Base-by-base conservation (phyloP, 2,797 vertebrate genomes). In the Lithobates sylvaticus region DNA sequence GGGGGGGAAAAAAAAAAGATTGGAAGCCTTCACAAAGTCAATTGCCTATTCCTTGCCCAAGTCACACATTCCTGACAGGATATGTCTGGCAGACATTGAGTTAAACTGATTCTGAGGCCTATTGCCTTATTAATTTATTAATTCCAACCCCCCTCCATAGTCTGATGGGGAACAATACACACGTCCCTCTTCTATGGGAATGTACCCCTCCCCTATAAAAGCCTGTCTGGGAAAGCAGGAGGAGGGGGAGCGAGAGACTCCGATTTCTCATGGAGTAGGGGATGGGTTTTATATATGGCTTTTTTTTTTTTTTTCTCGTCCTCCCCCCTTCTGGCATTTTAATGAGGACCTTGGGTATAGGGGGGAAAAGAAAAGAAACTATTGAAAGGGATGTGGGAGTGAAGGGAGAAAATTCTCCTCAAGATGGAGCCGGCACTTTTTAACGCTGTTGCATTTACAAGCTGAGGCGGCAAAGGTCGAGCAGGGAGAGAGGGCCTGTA, bases 131-230 rank as follows among this genome's bases (percentile, higher is more conserved):
- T 87, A 87, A 87, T 87, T 87, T 61, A 61, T 61, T 61, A 61
- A 61, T 61, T 61, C 54, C 86, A 65, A 27, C 86, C 81, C 76
- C 75, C 81, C 86, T 58, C 80, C 23, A 84, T 80, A 87, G 86
- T 87, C 86, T 87, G 86, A 84, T 84, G 18, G 81, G 71, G 86
- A 87, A 87, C 86, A 87, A 87, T 87, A 76, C 86, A 80, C 86
- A 84, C 42, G 65, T 84, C 81, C 76, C 54, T 84, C 83, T 87
- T 87, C 86, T 87, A 87, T 87, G 78, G 82, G 88, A 86, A 84
- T 84, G 47, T 80, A 72, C 72, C 84, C 80, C 84, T 83, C 88
- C 84, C 84, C 84, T 86, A 83, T 79, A 80, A 80, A 78, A 83
- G 80, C 76, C 76, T 79, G 87, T 85, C 84, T 85, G 80, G 84